Percentiles rank a stretch among this genome's conserved stretches.
Evolutionary conservation across 2,797 vertebrate genomes (phyloP).

Genomic region (Xiphophorus birchmanni): DNA sequence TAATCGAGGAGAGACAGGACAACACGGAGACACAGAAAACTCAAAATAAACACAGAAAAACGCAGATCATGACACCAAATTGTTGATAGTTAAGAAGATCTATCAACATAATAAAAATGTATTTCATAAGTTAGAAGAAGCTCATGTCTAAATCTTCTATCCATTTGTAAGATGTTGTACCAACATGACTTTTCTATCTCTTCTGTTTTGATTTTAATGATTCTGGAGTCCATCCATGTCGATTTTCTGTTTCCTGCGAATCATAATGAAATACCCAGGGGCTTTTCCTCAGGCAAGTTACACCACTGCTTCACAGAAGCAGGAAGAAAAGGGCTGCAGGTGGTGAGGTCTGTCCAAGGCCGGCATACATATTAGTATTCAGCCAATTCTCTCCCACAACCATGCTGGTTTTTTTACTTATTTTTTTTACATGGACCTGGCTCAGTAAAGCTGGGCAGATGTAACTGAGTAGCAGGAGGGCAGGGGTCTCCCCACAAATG

Average conservation of each 20-base stretch:
- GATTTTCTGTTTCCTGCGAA: constrained; percentile 55
- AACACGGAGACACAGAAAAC: too few relatives aligned
- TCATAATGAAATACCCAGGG: constrained; percentile 29
- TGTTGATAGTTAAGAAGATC: not conserved
- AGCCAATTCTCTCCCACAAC: constrained; percentile 26
- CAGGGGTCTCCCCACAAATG: constrained; percentile 49
- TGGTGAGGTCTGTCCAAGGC: constrained; percentile 50
- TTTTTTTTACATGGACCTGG: constrained; percentile 41
- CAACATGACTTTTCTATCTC: constrained; percentile 40
- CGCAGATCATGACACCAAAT: too few relatives aligned
- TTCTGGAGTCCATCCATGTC: constrained; percentile 62
- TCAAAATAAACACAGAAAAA: too few relatives aligned
- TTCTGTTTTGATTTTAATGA: constrained; percentile 64
- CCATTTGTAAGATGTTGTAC: constrained; percentile 56
- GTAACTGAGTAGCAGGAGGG: constrained; percentile 51
- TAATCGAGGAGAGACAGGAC: too few relatives aligned
- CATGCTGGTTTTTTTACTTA: not conserved
- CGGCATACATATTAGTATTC: constrained; percentile 52
- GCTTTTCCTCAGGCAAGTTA: constrained; percentile 39
- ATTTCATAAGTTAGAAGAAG: constrained; percentile 11
- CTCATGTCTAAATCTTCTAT: constrained; percentile 13
- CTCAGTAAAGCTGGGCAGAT: constrained; percentile 56
- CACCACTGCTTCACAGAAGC: constrained; percentile 14
- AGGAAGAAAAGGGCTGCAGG: constrained; percentile 50
- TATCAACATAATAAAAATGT: not conserved